Conservation (phyloP, 2,888 invertebrate species). For the Polyommatus iphigenia region DNA sequence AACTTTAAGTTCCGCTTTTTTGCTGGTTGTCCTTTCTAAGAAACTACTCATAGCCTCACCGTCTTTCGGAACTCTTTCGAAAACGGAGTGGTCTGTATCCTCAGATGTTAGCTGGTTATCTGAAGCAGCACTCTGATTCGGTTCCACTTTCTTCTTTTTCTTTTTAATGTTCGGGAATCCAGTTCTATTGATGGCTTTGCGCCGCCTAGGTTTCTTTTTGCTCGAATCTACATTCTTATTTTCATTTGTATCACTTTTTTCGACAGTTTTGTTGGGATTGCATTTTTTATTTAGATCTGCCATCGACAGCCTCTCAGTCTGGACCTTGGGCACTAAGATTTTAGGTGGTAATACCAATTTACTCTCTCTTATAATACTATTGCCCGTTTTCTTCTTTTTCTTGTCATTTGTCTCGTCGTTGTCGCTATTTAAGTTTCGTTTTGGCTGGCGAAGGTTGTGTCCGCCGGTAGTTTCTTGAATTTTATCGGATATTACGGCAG, state of each 20-base stretch:
- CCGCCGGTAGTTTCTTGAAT: conserved; percentile 69
- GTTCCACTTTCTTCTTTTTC: conserved; percentile 86
- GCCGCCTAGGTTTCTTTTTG: conserved; percentile 80
- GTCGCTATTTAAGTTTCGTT: conserved; percentile 66
- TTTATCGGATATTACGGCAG: conserved; percentile 74
- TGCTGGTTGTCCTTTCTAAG: conserved; percentile 79
- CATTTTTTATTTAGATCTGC: conserved; percentile 58
- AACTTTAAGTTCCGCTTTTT: conserved; percentile 71
- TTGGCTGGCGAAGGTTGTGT: conserved; percentile 70
- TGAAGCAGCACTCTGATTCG: conserved; percentile 52
- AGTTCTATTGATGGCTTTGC: conserved; percentile 91
- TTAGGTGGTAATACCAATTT: conserved; percentile 70
- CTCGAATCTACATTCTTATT: conserved; percentile 53
- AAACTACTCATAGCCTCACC: conserved; percentile 85
- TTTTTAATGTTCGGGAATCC: conserved; percentile 92
- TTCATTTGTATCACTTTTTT: conserved; percentile 52
- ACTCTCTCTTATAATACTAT: conserved; percentile 70
- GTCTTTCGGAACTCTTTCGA: conserved; percentile 85
- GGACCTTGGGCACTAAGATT: conserved; percentile 65
- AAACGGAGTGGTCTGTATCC: conserved; percentile 73
- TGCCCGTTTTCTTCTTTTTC: conserved; percentile 69
- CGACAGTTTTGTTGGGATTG: conserved; percentile 53
- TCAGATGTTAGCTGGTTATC: conserved; percentile 66
- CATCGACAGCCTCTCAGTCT: conserved; percentile 61
- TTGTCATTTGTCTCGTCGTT: conserved; percentile 64